These are phyloP conservation scores for Penaeus chinensis DNA, from an alignment of 1,140 invertebrate species.

Conservation along the genomic window DNA sequence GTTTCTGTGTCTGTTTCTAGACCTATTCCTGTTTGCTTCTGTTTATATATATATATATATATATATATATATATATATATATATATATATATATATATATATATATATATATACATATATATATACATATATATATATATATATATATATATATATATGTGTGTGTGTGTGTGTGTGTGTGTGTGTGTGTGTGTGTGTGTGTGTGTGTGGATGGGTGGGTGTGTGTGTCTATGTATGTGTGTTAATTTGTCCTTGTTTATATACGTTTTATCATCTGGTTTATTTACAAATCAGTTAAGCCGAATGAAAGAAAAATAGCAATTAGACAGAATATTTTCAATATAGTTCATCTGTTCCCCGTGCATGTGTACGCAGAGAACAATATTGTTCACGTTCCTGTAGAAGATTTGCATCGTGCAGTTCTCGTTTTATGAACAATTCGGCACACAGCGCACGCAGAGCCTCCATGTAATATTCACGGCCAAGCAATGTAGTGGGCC, in stretches of 20 bases:
- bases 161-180: neutral
- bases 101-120: constrained; percentile 18
- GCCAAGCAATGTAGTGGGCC: too few species aligned
- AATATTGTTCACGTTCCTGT: too few species aligned
- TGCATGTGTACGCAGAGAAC: too few species aligned
- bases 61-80: constrained; percentile 42
- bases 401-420: too few species aligned
- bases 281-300: neutral
- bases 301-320: neutral
- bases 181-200: constrained; percentile 11
- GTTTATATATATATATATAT: constrained; percentile 12
- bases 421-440: too few species aligned
- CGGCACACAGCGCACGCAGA: too few species aligned
- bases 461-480: too few species aligned
- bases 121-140: constrained; percentile 1
- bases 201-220: neutral
- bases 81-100: constrained; percentile 42
- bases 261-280: neutral
- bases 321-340: too few species aligned
- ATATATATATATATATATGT: neutral
- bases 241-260: neutral
- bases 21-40: neutral
- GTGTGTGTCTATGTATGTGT: neutral
- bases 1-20: neutral
- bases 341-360: too few species aligned